phyloP scores from a whole-genome alignment of 2,888 invertebrate genomes.

The Cephus runcator region DNA sequence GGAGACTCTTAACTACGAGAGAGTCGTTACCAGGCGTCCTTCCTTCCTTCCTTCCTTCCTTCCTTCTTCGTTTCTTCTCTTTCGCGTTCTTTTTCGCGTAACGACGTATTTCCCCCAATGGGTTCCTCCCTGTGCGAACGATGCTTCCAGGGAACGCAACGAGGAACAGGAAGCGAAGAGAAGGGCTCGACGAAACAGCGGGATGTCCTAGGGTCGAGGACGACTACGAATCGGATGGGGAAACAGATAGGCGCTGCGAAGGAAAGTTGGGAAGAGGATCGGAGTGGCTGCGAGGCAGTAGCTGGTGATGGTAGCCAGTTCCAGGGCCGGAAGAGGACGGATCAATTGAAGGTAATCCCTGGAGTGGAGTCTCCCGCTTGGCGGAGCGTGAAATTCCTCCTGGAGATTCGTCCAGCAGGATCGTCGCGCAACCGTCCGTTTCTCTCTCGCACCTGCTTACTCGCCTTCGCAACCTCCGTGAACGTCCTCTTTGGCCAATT shows the following conservation, averaged over 20 bases:
- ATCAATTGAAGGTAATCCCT: slow-evolving; percentile 63
- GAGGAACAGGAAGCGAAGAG: slow-evolving; percentile 4
- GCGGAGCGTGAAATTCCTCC: slow-evolving; percentile 61
- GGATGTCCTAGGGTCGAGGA: neutral
- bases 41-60: slow-evolving; percentile 43
- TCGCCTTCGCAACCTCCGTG: neutral
- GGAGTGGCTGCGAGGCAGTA: neutral
- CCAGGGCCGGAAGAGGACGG: slow-evolving; percentile 45
- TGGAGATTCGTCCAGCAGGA: slow-evolving; percentile 21
- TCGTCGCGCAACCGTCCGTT: too few relatives aligned
- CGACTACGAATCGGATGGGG: too few relatives aligned
- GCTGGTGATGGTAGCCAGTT: neutral
- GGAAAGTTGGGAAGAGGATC: neutral
- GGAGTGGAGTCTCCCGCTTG: slow-evolving; percentile 60
- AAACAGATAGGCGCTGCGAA: too few relatives aligned
- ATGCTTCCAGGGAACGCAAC: slow-evolving; percentile 26
- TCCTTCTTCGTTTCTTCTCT: neutral
- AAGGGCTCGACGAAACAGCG: neutral
- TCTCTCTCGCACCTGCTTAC: too few relatives aligned
- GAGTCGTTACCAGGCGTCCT: slow-evolving; percentile 46
- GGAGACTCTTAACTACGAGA: slow-evolving; percentile 14
- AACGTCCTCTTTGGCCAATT: neutral
- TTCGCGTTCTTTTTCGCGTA: slow-evolving; percentile 22
- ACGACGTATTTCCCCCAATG: slow-evolving; percentile 58
- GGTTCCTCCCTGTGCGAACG: slow-evolving; percentile 50